These are phyloP conservation scores for Mustelus asterias DNA, from an alignment of 2,113 vertebrate species.

Conservation along the genomic window DNA sequence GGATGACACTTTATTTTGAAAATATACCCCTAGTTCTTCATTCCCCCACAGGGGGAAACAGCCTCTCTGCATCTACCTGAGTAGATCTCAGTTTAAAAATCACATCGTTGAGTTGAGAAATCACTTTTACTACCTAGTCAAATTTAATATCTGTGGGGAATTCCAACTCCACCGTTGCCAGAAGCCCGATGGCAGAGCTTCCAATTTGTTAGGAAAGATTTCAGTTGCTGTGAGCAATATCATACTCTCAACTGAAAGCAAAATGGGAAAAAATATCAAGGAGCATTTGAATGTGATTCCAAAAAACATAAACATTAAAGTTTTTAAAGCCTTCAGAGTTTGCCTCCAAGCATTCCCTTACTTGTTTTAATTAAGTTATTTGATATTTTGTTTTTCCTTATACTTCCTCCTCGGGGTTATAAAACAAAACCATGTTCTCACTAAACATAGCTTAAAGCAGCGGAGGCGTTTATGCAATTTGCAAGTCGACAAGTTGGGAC, in stretches of 20 bases:
- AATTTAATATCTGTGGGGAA: neutral
- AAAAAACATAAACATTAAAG: neutral
- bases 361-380: neutral
- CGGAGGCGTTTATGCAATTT: neutral
- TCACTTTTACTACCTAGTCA: neutral
- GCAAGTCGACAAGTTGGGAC: neutral
- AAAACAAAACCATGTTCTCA: neutral
- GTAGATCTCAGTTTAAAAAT: neutral
- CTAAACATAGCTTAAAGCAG: neutral
- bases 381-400: neutral
- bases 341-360: neutral
- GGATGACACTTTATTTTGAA: neutral
- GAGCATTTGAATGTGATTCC: neutral
- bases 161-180: neutral
- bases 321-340: neutral
- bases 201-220: neutral
- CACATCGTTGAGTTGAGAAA: neutral
- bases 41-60: neutral
- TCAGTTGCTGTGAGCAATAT: neutral
- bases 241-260: neutral
- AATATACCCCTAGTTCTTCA: neutral
- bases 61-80: neutral
- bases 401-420: neutral
- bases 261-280: neutral
- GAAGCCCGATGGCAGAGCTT: neutral